phyloP scores from a whole-genome alignment of 2,888 invertebrate species.

The Thymelicus lineola region DNA sequence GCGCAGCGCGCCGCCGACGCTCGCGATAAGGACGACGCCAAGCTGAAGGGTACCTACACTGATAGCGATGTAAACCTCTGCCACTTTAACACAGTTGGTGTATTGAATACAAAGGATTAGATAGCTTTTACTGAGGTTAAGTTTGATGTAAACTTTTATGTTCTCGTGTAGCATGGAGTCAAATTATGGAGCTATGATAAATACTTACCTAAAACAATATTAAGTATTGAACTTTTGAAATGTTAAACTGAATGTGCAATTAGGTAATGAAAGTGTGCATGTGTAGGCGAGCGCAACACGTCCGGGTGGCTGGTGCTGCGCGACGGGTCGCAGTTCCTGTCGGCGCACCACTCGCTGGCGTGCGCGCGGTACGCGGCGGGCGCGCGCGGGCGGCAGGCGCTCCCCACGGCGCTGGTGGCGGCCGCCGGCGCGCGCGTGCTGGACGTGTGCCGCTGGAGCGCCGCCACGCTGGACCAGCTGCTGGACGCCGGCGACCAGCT shows the following conservation, averaged over 20 bases:
- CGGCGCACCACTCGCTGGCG: constrained; percentile 72
- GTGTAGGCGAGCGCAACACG: constrained; percentile 67
- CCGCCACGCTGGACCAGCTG: constrained; percentile 80
- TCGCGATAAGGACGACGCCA: constrained; percentile 58
- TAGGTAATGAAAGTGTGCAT: no score
- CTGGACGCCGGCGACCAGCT: constrained; percentile 85
- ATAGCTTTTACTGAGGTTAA: no score
- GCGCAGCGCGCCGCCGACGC: constrained; percentile 65
- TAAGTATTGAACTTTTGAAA: no score
- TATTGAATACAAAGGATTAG: no score
- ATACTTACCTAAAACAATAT: no score
- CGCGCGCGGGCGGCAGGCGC: constrained; percentile 77
- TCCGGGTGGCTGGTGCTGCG: constrained; percentile 74
- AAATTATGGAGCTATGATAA: no score
- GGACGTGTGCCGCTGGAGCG: constrained; percentile 82
- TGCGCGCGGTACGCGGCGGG: constrained; percentile 71
- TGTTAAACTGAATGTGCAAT: no score
- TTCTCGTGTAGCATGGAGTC: no score
- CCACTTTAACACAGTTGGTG: no score
- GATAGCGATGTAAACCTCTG: no score
- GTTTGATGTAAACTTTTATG: no score
- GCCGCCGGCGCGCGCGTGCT: constrained; percentile 83
- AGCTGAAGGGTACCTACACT: constrained; percentile 60
- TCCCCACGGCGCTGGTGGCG: constrained; percentile 79
- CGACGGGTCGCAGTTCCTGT: constrained; percentile 75